Base-by-base conservation (phyloP, 2,113 vertebrate species). In the Delphinus delphis region DNA sequence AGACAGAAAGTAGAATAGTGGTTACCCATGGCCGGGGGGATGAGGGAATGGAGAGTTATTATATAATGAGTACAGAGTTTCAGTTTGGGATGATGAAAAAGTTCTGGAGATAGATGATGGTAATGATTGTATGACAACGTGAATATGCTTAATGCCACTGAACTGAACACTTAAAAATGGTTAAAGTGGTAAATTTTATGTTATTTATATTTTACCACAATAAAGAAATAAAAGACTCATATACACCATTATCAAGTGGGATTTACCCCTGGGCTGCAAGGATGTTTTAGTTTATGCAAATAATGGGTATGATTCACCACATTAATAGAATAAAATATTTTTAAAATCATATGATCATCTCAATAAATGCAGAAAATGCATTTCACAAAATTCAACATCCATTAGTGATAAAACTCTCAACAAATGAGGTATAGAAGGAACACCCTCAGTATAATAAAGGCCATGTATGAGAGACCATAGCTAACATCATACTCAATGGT, bases 201-300 rank as follows among this genome's bases (percentile, higher is more conserved):
- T 90, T 81, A 81, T 68, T 90, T 83, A 68, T n/a, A 77, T 77
- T 95, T 76, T 90, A 25, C 44, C 47, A n/a, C n/a, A 83, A 83
- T 89, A 73, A 89, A 55, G 44, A 89, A 41, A 63, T 77, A 55
- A 55, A 55, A 50, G 20, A 41, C 67, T 67, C 58, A 50, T 47
- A 50, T 33, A 28, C 8, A 50, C 26, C 4, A 20, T 47, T 17
- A 50, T 31, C 4, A 17, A 50, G 38, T 74, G 41, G 71, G 7
- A 44, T 74, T 74, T 44, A 74, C 44, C 25, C 41, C 44, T 73
- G 26, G 33, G 55, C 81, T 53, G 20, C 17, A 58, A 86, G 31
- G 28, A 86, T 77, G 10, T 23, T 58, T 93, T 87, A 79, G 44
- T 23, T 60, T 44, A 77, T 15, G 11, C 17, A 87, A 87, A 79